Conservation (phyloP, 2,797 vertebrate genomes). For the Eutrigla gurnardus region DNA sequence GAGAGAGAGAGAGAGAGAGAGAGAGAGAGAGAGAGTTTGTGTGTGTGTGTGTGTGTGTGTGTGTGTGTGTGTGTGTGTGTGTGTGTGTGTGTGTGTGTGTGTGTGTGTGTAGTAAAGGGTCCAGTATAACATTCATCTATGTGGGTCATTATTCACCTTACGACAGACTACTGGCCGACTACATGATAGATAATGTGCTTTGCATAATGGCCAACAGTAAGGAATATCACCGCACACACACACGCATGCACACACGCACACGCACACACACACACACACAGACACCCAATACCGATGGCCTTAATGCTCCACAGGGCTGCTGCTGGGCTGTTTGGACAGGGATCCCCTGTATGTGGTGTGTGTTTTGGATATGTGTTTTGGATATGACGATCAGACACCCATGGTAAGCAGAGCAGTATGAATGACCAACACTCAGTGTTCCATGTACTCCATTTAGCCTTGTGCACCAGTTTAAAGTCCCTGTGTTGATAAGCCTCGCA, state of each 20-base stretch:
- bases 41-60: too few species aligned
- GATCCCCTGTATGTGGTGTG: slow-evolving; percentile 1
- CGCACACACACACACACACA: slow-evolving; percentile 1
- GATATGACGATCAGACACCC: slow-evolving; percentile 46
- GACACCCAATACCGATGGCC: slow-evolving; percentile 43
- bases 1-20: neutral
- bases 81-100: neutral
- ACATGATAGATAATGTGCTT: slow-evolving; percentile 44
- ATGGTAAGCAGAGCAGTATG: too few species aligned
- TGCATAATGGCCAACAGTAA: slow-evolving; percentile 42
- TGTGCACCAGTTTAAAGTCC: too few species aligned
- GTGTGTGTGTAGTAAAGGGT: neutral
- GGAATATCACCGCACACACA: slow-evolving; percentile 35
- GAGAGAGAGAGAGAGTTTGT: neutral
- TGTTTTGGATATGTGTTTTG: slow-evolving; percentile 20
- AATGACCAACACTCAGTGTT: too few species aligned
- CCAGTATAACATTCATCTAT: slow-evolving; percentile 24
- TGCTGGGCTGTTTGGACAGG: slow-evolving; percentile 33
- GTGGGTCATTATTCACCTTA: slow-evolving; percentile 21
- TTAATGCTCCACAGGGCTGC: slow-evolving; percentile 50
- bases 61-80: too few species aligned
- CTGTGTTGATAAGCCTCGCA: neutral
- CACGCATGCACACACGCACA: neutral
- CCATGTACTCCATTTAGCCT: too few species aligned
- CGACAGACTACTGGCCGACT: slow-evolving; percentile 11